Evolutionary conservation across 2,888 invertebrate species (phyloP), one percentile per base, ranked within the genome.

Genomic region (Drosophila multiciliata): DNA sequence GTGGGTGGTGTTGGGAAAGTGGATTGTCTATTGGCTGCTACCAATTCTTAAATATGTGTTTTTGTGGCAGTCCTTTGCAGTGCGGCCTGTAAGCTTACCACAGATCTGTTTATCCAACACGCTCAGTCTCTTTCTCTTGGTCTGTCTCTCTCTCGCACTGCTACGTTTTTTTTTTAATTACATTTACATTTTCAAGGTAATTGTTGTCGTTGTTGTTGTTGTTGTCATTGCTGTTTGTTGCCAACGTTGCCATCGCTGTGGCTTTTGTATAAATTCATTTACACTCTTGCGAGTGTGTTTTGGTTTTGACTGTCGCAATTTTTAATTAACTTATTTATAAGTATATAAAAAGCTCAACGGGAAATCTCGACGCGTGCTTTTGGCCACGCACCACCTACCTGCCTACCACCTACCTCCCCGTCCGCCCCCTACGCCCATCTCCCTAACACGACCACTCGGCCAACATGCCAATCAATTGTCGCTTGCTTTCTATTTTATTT

Each of bases 391-490:
- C 33, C 29, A n/a, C n/a, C 48, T 55, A 23, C 29, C 29, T 32
- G n/a, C n/a, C 12, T 6, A 29, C 17, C 45, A 17, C 15, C n/a
- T 9, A 9, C 0, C n/a, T 1, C 58, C 33, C 7, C 35, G 38
- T 23, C 32, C 26, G 53, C 52, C 50, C 55, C 23, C 26, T 11
- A 1, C 12, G 11, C n/a, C 20, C 45, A 23, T 23, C 33, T 9
- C 50, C 7, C 40, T 11, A 17, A n/a, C 40, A 32, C 50, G 66
- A 29, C 60, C 63, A 71, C 69, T 82, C 40, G 78, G 85, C 89
- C 85, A 87, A 87, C 57, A 84, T 89, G 87, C 87, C 85, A 87
- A 87, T 85, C 85, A 85, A 75, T 67, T 89, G 87, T 85, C 84
- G 87, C 67, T 54, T 55, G 45, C 35, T 70, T 71, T 70, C 58